phyloP scores from a whole-genome alignment of 2,888 invertebrate genomes.

The Torymus tubicola region DNA sequence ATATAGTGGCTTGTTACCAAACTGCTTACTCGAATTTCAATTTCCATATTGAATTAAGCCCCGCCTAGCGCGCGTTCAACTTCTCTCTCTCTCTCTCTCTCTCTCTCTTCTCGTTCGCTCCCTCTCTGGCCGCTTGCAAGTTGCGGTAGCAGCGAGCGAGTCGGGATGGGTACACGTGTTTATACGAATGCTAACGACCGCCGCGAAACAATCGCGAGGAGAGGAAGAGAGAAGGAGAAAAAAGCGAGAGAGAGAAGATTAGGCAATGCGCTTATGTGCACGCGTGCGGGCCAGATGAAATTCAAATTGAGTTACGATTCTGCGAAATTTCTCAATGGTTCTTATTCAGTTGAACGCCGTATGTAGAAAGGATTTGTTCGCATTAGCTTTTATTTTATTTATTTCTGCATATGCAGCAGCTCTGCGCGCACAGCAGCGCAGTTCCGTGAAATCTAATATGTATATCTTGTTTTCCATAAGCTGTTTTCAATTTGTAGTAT shows the following conservation, averaged over 20 bases:
- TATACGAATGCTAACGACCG: constrained; percentile 14
- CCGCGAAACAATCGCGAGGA: constrained; percentile 6
- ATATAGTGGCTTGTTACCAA: constrained; percentile 17
- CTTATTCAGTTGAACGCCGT: not conserved
- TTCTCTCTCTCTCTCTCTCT: not conserved
- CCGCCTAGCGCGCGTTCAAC: not conserved
- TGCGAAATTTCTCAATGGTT: constrained; percentile 23
- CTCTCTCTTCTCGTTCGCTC: not conserved
- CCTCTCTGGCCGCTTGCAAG: not conserved
- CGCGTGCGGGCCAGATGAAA: not conserved
- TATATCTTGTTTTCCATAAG: no score
- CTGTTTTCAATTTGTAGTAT: no score
- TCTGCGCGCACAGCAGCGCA: no score
- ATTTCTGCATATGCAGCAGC: no score
- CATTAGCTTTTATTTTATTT: no score
- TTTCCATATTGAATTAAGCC: constrained; percentile 43
- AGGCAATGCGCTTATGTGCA: constrained; percentile 14
- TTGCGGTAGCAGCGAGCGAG: not conserved
- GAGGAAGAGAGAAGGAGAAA: not conserved
- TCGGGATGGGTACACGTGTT: not conserved
- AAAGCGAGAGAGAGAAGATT: not conserved
- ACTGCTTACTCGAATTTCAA: constrained; percentile 38
- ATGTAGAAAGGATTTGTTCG: no score
- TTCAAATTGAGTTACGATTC: constrained; percentile 38
- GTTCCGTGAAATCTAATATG: no score